A percentile compares a stretch with the other conserved stretches of the same genome.
Evolutionary conservation across 2,113 vertebrate species (phyloP).

Genomic region (Anarhynchus alexandrinus): DNA sequence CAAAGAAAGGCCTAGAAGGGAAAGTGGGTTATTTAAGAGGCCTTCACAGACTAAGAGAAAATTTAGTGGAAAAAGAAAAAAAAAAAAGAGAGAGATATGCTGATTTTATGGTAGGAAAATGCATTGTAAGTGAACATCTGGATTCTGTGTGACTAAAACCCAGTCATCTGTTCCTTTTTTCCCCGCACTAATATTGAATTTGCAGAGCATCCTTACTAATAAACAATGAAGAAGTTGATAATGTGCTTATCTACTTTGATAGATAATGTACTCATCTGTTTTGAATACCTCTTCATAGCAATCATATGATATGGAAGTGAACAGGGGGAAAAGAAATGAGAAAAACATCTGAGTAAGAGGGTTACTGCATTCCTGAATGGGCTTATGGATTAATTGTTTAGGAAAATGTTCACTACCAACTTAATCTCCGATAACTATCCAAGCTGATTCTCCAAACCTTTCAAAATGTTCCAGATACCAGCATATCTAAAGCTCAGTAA

Average conservation of each 20-base stretch:
- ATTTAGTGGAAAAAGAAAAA: background rate
- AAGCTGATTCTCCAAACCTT: background rate
- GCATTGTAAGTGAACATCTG: background rate
- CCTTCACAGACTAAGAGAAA: background rate
- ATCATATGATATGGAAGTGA: background rate
- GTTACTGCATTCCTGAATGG: background rate
- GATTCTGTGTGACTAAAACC: background rate
- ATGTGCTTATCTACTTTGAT: background rate
- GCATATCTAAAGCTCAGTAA: background rate
- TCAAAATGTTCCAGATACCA: background rate
- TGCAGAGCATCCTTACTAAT: background rate
- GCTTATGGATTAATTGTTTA: background rate
- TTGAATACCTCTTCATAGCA: background rate
- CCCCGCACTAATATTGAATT: background rate
- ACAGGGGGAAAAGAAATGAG: background rate
- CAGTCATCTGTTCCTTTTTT: background rate
- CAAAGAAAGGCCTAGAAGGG: background rate
- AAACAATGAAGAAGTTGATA: background rate
- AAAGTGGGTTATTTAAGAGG: background rate
- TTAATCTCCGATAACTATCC: background rate
- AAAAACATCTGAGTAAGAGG: background rate
- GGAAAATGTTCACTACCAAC: background rate
- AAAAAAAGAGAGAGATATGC: background rate
- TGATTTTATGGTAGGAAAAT: background rate
- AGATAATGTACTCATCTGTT: background rate